A percentile compares a stretch with the other conserved stretches of the same genome.
These are phyloP conservation scores for Calliphora vomitoria DNA, from an alignment of 2,888 invertebrate species.

Conservation along the genomic window DNA sequence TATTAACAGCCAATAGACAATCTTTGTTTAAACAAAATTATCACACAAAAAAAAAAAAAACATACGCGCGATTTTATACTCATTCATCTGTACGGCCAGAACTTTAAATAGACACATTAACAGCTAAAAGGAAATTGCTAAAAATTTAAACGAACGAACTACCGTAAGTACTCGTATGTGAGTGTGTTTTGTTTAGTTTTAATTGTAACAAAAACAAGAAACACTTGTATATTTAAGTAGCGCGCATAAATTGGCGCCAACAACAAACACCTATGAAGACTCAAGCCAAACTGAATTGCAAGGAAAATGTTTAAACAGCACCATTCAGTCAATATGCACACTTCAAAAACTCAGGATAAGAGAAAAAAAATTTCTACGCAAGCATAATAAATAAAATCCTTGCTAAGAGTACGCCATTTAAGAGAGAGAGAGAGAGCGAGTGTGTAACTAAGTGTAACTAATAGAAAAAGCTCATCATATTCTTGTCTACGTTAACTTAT, in stretches of 20 bases:
- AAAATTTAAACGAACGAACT: constrained; percentile 12
- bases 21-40: not conserved
- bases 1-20: not conserved
- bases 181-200: not conserved
- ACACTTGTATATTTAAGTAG: constrained; percentile 40
- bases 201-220: constrained; percentile 27
- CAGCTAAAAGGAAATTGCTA: not conserved
- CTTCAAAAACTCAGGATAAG: constrained; percentile 21
- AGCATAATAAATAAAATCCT: not conserved
- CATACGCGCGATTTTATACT: not conserved
- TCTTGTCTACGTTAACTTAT: not conserved
- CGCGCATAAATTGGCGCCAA: constrained; percentile 59
- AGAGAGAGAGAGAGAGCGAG: not conserved
- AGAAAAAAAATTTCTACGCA: constrained; percentile 31
- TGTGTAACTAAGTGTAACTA: not conserved
- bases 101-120: not conserved
- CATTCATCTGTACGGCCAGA: not conserved
- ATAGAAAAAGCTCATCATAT: constrained; percentile 32
- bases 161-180: constrained; percentile 17
- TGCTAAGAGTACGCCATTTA: constrained; percentile 11
- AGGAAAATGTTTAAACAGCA: constrained; percentile 53
- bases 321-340: constrained; percentile 35
- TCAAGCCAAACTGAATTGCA: constrained; percentile 70
- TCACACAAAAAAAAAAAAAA: not conserved
- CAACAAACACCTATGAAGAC: constrained; percentile 69